Percentiles rank a stretch among this genome's conserved stretches.
These are phyloP conservation scores for Aricia agestis DNA, from an alignment of 1,140 invertebrate species.

Conservation along the genomic window DNA sequence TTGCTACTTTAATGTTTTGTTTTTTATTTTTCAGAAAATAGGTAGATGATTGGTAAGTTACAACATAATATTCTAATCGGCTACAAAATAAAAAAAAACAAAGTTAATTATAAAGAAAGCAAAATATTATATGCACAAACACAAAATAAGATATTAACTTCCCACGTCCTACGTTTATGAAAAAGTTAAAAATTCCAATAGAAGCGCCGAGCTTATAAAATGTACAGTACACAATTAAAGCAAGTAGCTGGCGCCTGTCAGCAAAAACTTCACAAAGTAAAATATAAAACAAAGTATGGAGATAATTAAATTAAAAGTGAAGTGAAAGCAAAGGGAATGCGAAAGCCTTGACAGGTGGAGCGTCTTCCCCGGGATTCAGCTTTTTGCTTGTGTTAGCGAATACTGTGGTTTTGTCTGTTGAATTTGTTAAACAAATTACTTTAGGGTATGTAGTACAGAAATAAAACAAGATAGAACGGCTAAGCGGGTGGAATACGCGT, in stretches of 20 bases:
- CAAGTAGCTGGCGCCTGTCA: background rate
- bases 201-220: background rate
- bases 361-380: background rate
- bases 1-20: background rate
- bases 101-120: no score
- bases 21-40: background rate
- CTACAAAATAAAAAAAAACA: no score
- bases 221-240: background rate
- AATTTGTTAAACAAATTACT: background rate
- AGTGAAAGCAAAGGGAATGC: conserved; percentile 1
- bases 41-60: background rate
- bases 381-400: background rate
- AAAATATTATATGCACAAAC: background rate
- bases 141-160: background rate
- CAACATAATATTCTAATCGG: no score
- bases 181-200: background rate
- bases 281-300: conserved; percentile 12
- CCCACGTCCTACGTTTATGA: background rate
- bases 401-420: background rate
- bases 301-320: conserved; percentile 15
- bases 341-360: background rate
- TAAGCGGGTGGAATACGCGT: no score
- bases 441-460: no score
- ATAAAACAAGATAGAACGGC: no score
- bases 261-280: conserved; percentile 2